Base-by-base conservation (phyloP, 2,797 vertebrate species). In the Orestias chungarensis region DNA sequence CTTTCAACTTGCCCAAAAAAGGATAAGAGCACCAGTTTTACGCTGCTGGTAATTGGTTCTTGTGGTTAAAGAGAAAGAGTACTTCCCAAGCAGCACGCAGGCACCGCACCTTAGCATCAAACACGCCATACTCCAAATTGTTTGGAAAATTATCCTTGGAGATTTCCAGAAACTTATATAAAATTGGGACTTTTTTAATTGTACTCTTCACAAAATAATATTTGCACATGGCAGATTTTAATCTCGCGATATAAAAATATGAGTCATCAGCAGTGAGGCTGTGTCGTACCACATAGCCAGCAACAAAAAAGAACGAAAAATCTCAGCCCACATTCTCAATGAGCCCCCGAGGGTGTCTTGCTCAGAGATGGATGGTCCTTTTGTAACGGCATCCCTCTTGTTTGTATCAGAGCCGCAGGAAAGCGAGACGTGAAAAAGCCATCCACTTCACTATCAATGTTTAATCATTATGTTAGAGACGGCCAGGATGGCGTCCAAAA, bases 391-490 rank as follows among this genome's bases (percentile, higher is more conserved):
- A 23, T 78, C 72, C 74, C 76, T 84, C 74, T 82, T 86, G 86
- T 88, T 87, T 86, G 80, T 81, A 78, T 83, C 74, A 33, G 77
- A 84, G 77, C 79, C 82, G 70, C 70, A 46, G 77, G 76, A 83
- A 83, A 85, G 71, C 54, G 64, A 82, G 82, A 87, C 68, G n/a
- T 85, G 86, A 84, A 82, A 88, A 89, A 89, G 77, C 55, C 74
- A 79, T 78, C 66, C 78, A 80, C 83, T 81, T 73, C 78, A 69
- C 78, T 76, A 82, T 87, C 85, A 83, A 79, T 84, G 79, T 86
- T 83, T 84, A 82, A 88, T 89, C 76, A 74, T 75, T 80, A 80
- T 76, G 76, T 83, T 61, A 65, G 68, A 82, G 64, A 64, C 55
- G 72, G 64, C 66, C 77, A 6, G 1, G 66, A 20, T 74, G 72